Percentiles rank a stretch among this genome's conserved stretches.
Conservation (phyloP, 2,888 invertebrate species). For the Aleiodes leptofemur region DNA sequence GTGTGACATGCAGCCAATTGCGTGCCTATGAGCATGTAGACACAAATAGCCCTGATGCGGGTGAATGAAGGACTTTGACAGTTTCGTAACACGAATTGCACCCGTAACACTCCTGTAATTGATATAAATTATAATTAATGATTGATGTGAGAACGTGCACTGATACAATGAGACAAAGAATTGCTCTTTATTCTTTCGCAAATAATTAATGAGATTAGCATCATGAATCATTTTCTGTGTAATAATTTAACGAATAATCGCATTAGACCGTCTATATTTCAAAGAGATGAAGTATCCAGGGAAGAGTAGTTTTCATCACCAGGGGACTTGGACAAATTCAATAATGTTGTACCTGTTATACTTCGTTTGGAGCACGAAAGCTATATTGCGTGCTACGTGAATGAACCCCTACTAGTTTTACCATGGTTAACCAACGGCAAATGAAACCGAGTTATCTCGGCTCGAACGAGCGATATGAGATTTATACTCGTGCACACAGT, state of each 20-base stretch:
- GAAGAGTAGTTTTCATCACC: constrained; percentile 2
- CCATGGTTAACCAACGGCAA: constrained; percentile 10
- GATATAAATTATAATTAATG: constrained; percentile 1
- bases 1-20: constrained; percentile 44
- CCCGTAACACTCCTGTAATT: not conserved
- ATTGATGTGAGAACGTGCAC: not conserved
- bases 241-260: too few species aligned
- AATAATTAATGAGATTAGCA: too few species aligned
- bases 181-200: too few species aligned
- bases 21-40: constrained; percentile 21
- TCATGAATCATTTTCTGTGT: too few species aligned
- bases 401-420: constrained; percentile 33
- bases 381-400: constrained; percentile 26
- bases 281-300: not conserved
- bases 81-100: not conserved
- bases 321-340: constrained; percentile 43
- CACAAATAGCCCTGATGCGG: constrained; percentile 4
- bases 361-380: constrained; percentile 33
- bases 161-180: too few species aligned
- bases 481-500: constrained; percentile 17
- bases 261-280: too few species aligned
- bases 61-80: constrained; percentile 23
- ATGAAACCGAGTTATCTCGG: constrained; percentile 7
- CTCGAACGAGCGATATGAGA: constrained; percentile 34
- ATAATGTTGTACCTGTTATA: constrained; percentile 42